Evolutionary conservation across 2,113 vertebrate genomes (phyloP).

Genomic region (Cyprinodon variegatus): DNA sequence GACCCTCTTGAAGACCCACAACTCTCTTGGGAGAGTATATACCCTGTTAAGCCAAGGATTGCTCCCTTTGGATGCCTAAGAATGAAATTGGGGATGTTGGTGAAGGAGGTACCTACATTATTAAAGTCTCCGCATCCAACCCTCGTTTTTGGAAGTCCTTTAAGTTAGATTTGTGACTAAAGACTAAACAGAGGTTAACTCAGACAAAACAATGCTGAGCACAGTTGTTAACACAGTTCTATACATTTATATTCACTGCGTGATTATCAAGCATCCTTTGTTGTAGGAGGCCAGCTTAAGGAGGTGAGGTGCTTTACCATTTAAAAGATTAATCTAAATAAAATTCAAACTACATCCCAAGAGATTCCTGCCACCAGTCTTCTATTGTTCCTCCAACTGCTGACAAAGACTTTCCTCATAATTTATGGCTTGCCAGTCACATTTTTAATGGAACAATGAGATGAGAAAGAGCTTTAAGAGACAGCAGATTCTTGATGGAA

Average conservation of each 20-base stretch:
- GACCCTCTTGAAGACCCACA: too few relatives aligned
- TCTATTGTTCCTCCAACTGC: not conserved
- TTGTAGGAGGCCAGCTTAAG: conserved; percentile 10
- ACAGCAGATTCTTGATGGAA: not conserved
- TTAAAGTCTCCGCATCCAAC: too few relatives aligned
- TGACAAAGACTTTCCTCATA: not conserved
- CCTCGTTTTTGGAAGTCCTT: too few relatives aligned
- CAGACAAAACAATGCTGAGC: too few relatives aligned
- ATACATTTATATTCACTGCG: not conserved
- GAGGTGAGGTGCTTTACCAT: not conserved
- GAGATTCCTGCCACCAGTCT: not conserved
- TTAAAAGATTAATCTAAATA: not conserved
- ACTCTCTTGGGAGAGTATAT: too few relatives aligned
- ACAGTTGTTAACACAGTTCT: too few relatives aligned
- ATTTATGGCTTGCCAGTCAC: not conserved
- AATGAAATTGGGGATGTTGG: too few relatives aligned
- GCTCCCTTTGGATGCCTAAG: too few relatives aligned
- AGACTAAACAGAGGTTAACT: too few relatives aligned
- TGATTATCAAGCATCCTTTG: not conserved
- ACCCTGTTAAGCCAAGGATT: too few relatives aligned
- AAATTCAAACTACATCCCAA: not conserved
- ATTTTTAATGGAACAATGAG: not conserved
- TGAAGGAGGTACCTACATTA: too few relatives aligned
- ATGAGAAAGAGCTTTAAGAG: not conserved
- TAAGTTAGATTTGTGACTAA: too few relatives aligned